Conservation (phyloP, 2,888 invertebrate species). For the Thelaira solivaga region DNA sequence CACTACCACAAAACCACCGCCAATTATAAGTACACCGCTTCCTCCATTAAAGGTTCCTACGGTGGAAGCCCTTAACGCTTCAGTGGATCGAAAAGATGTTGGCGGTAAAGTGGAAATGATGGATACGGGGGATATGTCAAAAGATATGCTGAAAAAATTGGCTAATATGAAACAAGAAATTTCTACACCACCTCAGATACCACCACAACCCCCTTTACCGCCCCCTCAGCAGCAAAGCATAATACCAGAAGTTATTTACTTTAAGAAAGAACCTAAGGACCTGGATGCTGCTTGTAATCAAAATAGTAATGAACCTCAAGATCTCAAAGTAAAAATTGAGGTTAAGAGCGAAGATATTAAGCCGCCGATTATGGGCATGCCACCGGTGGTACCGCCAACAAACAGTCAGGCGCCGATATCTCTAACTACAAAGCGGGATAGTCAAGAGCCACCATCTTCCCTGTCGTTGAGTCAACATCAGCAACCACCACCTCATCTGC, state of each 20-base stretch:
- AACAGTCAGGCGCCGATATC: constrained; percentile 41
- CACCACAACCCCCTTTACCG: constrained; percentile 62
- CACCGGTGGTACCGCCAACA: constrained; percentile 47
- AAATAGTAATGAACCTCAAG: constrained; percentile 82
- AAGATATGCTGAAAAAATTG: constrained; percentile 76
- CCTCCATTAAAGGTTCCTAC: constrained; percentile 71
- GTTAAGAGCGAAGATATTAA: constrained; percentile 77
- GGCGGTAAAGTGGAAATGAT: constrained; percentile 71
- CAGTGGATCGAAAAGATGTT: constrained; percentile 68
- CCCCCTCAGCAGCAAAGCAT: constrained; percentile 42
- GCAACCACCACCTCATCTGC: constrained; percentile 66
- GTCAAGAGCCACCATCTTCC: constrained; percentile 12
- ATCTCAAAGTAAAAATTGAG: constrained; percentile 85
- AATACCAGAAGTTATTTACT: constrained; percentile 79
- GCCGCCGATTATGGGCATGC: constrained; percentile 68
- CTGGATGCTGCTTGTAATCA: constrained; percentile 77
- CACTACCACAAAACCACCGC: constrained; percentile 37
- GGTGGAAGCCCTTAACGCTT: constrained; percentile 71
- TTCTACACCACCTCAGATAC: constrained; percentile 64
- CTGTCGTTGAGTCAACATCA: constrained; percentile 40
- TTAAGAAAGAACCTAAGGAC: constrained; percentile 78
- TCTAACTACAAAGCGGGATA: constrained; percentile 47
- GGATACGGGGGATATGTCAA: constrained; percentile 65
- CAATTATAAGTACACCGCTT: constrained; percentile 54
- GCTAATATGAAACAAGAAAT: constrained; percentile 77